Percentiles rank a stretch among this genome's conserved stretches.
Evolutionary conservation across 2,113 vertebrate genomes (phyloP).

Genomic region (Echinops telfairi): DNA sequence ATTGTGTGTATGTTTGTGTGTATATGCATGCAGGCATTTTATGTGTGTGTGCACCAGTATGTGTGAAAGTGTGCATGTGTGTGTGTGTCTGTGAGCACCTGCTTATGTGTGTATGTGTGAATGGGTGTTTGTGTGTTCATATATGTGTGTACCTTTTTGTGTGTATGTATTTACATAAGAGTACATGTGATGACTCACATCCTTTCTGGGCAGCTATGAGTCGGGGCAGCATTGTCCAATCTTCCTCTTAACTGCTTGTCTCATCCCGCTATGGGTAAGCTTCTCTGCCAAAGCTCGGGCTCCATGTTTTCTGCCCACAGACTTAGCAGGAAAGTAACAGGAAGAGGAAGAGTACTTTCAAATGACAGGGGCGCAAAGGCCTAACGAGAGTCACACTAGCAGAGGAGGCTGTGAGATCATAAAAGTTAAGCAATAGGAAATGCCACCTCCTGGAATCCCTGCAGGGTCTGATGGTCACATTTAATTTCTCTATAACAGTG

Average conservation of each 20-base stretch:
- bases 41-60: background rate
- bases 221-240: background rate
- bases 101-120: background rate
- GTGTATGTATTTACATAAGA: background rate
- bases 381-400: background rate
- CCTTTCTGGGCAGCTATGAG: background rate
- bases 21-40: background rate
- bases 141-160: background rate
- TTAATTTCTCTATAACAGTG: background rate
- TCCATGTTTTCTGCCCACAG: background rate
- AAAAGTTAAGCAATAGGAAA: constrained; percentile 50
- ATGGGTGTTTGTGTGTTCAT: background rate
- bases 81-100: background rate
- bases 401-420: background rate
- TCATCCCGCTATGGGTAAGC: background rate
- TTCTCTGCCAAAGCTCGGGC: background rate
- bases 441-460: background rate
- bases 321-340: constrained; percentile 47
- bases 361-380: background rate
- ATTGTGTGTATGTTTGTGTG: background rate
- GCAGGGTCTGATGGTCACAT: background rate
- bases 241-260: fast-evolving
- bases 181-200: background rate
- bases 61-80: background rate
- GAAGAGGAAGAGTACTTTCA: background rate